Evolutionary conservation across 2,797 vertebrate species (phyloP), one percentile per base, ranked within the genome.

Genomic region (Urophycis tenuis): DNA sequence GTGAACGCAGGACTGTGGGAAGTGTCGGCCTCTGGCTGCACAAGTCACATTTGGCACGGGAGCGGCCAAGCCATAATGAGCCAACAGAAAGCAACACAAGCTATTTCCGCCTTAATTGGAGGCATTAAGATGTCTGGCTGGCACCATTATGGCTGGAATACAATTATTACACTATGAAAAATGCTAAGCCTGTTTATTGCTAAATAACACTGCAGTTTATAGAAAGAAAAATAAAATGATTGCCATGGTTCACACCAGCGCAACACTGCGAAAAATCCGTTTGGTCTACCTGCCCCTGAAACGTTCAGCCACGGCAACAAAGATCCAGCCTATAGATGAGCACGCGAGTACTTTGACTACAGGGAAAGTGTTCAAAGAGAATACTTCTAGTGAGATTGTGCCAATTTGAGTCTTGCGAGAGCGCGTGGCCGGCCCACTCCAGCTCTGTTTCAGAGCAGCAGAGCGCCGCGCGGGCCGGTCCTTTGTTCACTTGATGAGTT

Each of bases 401-500:
- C 36, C 11, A 8, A 39, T 39, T 39, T 10, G 11, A 10, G 36
- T 39, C 36, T 12, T 39, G 5, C 1, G 1, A 39, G 36, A 39
- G 36, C 36, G 5, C 7, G 11, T 39, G 36, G 3, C 53, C 5
- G 8, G 7, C 53, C n/a, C 53, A 19, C 33, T 34, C 17, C 2
- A n/a, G 17, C 53, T 25, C 6, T 1, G 8, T 10, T 29, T 25
- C 64, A 14, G 64, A 8, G 25, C 3, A 10, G n/a, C 64, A 10
- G 64, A 30, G 64, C 29, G 2, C 60, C n/a, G 3, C 25, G 60
- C 10, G 11, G 30, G n/a, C 19, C n/a, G 60, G 35, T 0, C 8
- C 75, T 88, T 89, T 85, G 81, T 87, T 87, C 82, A 87, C 79
- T 79, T 83, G 77, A 88, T 84, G 76, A 83, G 71, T 35, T 3